Evolutionary conservation across 53 echinoderm and acorn worm species (phyloP), one percentile per base, ranked within the genome.

Genomic region (Zoroaster sp.): DNA sequence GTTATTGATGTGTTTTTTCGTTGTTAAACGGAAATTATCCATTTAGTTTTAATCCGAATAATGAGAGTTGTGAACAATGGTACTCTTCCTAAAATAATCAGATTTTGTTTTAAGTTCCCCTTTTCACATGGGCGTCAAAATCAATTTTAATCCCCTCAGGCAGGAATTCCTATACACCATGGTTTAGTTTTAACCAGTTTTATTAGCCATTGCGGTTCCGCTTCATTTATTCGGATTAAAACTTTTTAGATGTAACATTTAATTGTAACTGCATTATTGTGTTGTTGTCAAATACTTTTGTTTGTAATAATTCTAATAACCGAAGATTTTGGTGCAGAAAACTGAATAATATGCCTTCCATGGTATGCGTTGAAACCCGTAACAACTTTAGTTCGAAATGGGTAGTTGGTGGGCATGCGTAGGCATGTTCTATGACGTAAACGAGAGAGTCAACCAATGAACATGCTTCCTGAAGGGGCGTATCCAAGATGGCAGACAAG

Each of bases 291-390:
- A 55, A 55, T 55, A 21, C 59, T 55, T 69, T 31, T 32, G 33
- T 69, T 8, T 69, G 69, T 69, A n/a, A n/a, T n/a, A n/a, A n/a
- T n/a, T n/a, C 8, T 8, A 35, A 4, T 36, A 78, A 35, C 53
- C 8, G 15, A 59, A 78, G 78, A 78, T 54, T 53, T 78, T 78
- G 78, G 78, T 78, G 78, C 78, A 34, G 55, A 78, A 78, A 45
- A n/a, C n/a, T 78, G 78, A 78, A 55, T 70, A 70, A 78, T 75
- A 78, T 78, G 78, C 78, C 78, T 78, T 78, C 78, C 78, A 78
- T 21, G 78, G 55, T n/a, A 78, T 78, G 78, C 78, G 78, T 78
- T 52, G 78, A 21, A 35, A 78, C 30, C 31, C 55, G 75, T 31
- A 8, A 41, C 9, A 74, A 74, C 74, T 20, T 8, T 45, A 3